Evolutionary conservation across 2,888 invertebrate species (phyloP), one percentile per base, ranked within the genome.

Genomic region (Suillia variegata): DNA sequence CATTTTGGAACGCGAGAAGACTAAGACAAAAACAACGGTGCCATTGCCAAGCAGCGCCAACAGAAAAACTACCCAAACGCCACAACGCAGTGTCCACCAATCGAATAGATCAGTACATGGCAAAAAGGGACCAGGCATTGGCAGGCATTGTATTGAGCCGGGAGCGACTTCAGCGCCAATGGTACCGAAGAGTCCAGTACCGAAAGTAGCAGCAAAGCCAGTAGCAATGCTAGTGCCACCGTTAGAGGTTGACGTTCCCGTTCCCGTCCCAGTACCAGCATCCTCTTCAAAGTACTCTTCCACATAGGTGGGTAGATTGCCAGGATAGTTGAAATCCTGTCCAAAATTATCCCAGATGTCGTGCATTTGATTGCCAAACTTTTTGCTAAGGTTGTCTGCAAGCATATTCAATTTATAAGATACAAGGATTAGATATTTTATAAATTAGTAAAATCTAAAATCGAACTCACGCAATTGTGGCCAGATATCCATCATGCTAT

Each of bases 31-130:
- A 13, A 97, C 94, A 10, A 98, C 97, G 0, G 93, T 93, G 49
- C 96, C 96, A 81, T 98, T 98, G 65, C 98, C 98, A 54, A 98
- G 86, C 84, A 98, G 89, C 42, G 98, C 96, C 71, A 97, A 85
- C 59, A 98, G 87, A 83, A 98, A 98, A 48, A 98, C 96, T 15
- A 96, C 90, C 98, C 98, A 98, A 54, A 98, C 96, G 18, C 97
- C 96, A 80, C 96, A 97, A 45, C 96, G 88, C 70, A 97, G 84
- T 3, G 96, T 95, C 97, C 97, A 97, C 96, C 96, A 97, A 79
- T 96, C 96, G 82, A 98, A 97, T 57, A 97, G 85, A 82, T 97
- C 97, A 77, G 93, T 92, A 81, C 97, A 98, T 3, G 97, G 97
- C 76, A 96, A 85, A 84, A 97, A 97, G 2, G 97, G 96, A 22